Conservation (phyloP, 2,113 vertebrate species). For the Neotoma lepida region DNA sequence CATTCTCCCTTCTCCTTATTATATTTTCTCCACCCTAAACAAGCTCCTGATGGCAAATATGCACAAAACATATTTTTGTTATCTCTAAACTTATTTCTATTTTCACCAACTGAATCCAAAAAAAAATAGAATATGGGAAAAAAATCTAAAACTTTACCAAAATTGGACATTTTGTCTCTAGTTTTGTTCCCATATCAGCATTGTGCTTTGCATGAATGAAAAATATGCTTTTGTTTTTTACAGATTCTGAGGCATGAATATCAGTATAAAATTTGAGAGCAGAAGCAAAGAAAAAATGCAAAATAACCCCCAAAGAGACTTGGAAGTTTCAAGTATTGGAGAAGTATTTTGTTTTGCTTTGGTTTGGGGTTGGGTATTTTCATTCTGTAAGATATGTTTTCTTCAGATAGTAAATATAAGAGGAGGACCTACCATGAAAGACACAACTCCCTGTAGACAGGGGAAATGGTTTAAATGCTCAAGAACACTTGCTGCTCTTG, state of each 20-base stretch:
- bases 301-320: constrained; percentile 5
- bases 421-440: neutral
- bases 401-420: constrained; percentile 34
- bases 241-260: constrained; percentile 44
- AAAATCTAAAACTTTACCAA: neutral
- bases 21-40: constrained; percentile 26
- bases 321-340: neutral
- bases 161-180: constrained; percentile 45
- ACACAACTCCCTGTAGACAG: neutral
- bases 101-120: neutral
- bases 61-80: constrained; percentile 23
- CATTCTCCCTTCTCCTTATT: neutral
- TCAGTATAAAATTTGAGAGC: constrained; percentile 31
- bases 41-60: constrained; percentile 15
- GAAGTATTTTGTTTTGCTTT: neutral
- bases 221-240: neutral
- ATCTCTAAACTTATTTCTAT: neutral
- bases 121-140: neutral
- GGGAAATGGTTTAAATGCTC: no score
- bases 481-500: neutral
- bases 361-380: neutral
- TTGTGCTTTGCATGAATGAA: constrained; percentile 11
- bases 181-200: neutral
- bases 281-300: constrained; percentile 43
- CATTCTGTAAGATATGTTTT: neutral